These are phyloP conservation scores for Parthenolecanium corni DNA, from an alignment of 2,888 invertebrate species.

Conservation along the genomic window DNA sequence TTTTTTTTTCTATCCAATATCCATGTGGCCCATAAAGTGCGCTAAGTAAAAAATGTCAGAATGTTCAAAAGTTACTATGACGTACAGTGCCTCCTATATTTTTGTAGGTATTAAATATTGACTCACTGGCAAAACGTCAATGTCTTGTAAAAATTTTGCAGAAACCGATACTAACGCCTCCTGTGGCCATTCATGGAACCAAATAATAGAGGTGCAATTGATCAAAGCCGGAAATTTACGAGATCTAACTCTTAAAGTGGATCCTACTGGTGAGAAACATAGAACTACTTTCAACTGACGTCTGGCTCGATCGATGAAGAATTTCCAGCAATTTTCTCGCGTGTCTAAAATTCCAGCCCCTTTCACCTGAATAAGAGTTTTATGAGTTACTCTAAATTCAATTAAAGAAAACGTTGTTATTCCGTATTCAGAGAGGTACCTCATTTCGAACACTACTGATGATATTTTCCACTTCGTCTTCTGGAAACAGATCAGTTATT, in stretches of 20 bases:
- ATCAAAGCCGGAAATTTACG: constrained; percentile 93
- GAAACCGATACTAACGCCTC: constrained; percentile 91
- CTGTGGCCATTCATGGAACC: constrained; percentile 99
- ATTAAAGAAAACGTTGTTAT: too few species aligned
- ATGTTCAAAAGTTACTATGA: too few species aligned
- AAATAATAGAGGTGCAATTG: constrained; percentile 89
- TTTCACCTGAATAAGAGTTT: constrained; percentile 47
- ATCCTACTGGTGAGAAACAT: constrained; percentile 94
- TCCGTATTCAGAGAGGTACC: constrained; percentile 39
- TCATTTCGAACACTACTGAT: constrained; percentile 72
- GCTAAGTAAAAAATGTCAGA: too few species aligned
- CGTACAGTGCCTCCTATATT: too few species aligned
- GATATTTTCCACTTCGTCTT: constrained; percentile 92
- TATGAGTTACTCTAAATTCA: too few species aligned
- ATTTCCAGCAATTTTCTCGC: constrained; percentile 93
- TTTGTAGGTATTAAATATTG: too few species aligned
- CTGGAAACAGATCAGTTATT: constrained; percentile 87
- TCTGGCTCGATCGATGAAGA: constrained; percentile 89
- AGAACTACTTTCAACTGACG: constrained; percentile 82
- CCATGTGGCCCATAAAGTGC: too few species aligned
- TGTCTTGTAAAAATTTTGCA: constrained; percentile 69
- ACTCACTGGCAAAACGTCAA: constrained; percentile 64
- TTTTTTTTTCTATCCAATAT: too few species aligned
- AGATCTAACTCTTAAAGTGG: constrained; percentile 78
- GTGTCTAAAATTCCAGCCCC: constrained; percentile 83